Evolutionary conservation across 2,888 invertebrate species (phyloP).

Genomic region (Saturnia pavonia): DNA sequence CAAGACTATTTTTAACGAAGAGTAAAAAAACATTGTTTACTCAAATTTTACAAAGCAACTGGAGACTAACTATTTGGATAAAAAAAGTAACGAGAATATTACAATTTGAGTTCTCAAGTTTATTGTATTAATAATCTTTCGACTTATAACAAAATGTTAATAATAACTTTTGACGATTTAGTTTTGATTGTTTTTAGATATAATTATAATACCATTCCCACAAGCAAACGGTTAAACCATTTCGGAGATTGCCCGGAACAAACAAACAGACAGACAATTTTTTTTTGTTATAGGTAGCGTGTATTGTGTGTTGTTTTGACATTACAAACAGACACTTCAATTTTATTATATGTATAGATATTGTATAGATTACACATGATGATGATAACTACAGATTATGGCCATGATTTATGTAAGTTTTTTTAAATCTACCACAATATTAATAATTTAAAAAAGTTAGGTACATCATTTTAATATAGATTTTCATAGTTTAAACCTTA

Average conservation of each 20-base stretch:
- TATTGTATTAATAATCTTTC: not conserved
- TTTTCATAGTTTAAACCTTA: not conserved
- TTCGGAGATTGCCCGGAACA: no score
- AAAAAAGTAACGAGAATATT: not conserved
- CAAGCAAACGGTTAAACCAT: no score
- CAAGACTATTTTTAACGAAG: not conserved
- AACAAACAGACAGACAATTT: no score
- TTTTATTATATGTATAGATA: no score
- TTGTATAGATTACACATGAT: not conserved
- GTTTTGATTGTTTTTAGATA: not conserved
- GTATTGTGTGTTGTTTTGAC: no score
- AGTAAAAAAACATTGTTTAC: not conserved
- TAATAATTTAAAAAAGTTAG: no score
- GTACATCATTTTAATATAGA: not conserved
- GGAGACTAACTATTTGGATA: not conserved
- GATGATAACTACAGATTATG: not conserved
- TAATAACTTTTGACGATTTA: not conserved
- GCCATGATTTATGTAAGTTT: no score
- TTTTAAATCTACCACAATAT: not conserved
- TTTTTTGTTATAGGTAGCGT: no score
- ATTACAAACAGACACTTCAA: no score
- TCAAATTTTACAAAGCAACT: not conserved
- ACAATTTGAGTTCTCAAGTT: not conserved
- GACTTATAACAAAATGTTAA: not conserved
- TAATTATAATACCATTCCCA: not conserved